Conservation (phyloP, 2,888 invertebrate species). For the Capitulum mitella region DNA sequence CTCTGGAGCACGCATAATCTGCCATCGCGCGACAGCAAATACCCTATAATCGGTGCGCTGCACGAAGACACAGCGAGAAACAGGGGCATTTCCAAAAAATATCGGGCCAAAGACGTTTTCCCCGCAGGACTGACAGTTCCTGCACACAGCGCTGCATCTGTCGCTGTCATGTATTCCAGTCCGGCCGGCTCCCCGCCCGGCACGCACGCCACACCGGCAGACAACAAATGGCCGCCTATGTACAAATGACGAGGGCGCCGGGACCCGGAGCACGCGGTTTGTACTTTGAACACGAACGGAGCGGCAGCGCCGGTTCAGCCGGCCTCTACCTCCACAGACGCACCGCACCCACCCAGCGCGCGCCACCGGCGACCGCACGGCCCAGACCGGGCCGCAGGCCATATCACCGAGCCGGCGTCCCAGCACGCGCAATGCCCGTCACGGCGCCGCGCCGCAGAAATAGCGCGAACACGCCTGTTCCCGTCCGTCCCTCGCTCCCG, state of each 20-base stretch:
- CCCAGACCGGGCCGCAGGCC: neutral
- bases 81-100: too few relatives aligned
- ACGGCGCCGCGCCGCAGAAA: too few relatives aligned
- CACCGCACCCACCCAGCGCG: neutral
- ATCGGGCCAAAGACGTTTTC: too few relatives aligned
- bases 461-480: too few relatives aligned
- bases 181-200: neutral
- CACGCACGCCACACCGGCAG: neutral
- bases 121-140: too few relatives aligned
- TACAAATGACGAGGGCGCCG: neutral
- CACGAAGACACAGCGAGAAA: too few relatives aligned
- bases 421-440: too few relatives aligned
- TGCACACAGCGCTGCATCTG: neutral
- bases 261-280: neutral
- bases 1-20: too few relatives aligned
- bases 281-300: constrained; percentile 13
- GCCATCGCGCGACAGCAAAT: too few relatives aligned
- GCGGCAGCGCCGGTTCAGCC: neutral
- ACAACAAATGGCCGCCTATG: neutral
- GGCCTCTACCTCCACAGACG: neutral
- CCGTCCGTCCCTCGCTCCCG: too few relatives aligned
- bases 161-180: constrained; percentile 1
- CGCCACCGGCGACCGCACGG: neutral
- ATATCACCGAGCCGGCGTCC: too few relatives aligned
- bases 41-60: too few relatives aligned